phyloP scores from a whole-genome alignment of 2,797 vertebrate genomes.

The Mus spretus region DNA sequence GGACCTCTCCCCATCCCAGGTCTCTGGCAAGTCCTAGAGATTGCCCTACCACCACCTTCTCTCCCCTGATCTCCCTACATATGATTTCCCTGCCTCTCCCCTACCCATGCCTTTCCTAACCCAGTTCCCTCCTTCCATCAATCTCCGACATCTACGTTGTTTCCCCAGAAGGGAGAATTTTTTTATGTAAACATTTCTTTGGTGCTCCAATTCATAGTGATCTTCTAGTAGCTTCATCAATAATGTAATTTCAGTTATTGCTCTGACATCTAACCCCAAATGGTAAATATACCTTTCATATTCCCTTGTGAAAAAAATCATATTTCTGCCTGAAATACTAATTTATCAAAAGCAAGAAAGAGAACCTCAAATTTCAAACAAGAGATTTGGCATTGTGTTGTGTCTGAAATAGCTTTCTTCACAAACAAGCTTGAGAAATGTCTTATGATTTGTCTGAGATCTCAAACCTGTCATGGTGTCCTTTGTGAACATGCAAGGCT shows the following conservation, averaged over 20 bases:
- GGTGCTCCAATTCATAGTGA: not conserved
- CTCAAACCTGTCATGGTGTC: not conserved
- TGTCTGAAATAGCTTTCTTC: conserved; percentile 41
- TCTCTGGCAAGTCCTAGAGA: not conserved
- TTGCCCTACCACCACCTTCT: not conserved
- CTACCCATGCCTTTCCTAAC: not conserved
- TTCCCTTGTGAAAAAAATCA: conserved; percentile 49
- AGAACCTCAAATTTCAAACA: conserved; percentile 51
- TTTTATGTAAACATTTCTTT: conserved; percentile 31
- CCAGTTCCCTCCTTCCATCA: not conserved
- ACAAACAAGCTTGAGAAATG: not conserved
- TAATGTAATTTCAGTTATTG: conserved; percentile 64
- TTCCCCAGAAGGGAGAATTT: not conserved
- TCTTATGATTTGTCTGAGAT: not conserved
- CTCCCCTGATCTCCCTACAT: not conserved
- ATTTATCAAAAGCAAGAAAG: conserved; percentile 46
- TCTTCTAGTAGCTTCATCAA: conserved; percentile 40
- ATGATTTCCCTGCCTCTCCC: not conserved
- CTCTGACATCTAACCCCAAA: conserved; percentile 58
- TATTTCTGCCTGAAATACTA: conserved; percentile 65
- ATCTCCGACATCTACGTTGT: not conserved
- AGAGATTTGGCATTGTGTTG: not conserved
- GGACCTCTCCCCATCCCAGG: not conserved
- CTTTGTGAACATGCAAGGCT: not conserved
- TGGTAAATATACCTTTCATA: conserved; percentile 56